phyloP scores from a whole-genome alignment of 2,888 invertebrate genomes.

The Ischnus inquisitorius region DNA sequence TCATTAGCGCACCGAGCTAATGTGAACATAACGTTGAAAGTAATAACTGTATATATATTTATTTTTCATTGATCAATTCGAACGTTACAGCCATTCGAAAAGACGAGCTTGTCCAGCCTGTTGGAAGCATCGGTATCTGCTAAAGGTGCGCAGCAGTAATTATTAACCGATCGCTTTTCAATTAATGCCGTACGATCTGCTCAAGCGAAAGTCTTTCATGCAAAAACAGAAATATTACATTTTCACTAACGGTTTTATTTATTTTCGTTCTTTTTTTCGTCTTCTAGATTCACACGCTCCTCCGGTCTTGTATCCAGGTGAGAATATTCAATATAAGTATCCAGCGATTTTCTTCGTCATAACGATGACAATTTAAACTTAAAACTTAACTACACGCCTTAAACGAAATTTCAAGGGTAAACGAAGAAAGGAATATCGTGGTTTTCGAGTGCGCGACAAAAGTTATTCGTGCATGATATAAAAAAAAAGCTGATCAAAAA shows the following conservation, averaged over 20 bases:
- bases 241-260: slow-evolving; percentile 42
- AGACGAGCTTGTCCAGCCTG: slow-evolving; percentile 85
- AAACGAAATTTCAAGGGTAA: neutral
- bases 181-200: neutral
- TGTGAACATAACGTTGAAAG: slow-evolving; percentile 1
- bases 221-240: neutral
- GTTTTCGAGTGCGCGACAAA: slow-evolving; percentile 59
- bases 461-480: slow-evolving; percentile 58
- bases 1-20: neutral
- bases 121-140: slow-evolving; percentile 84
- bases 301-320: slow-evolving; percentile 83
- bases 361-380: neutral
- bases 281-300: slow-evolving; percentile 79
- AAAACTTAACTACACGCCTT: neutral
- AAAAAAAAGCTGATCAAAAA: slow-evolving; percentile 28
- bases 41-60: slow-evolving; percentile 5
- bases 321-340: slow-evolving; percentile 71
- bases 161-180: slow-evolving; percentile 41
- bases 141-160: slow-evolving; percentile 81
- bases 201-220: neutral
- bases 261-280: slow-evolving; percentile 54
- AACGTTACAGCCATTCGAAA: slow-evolving; percentile 82
- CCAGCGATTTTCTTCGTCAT: slow-evolving; percentile 29
- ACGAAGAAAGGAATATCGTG: neutral
- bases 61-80: slow-evolving; percentile 50